A percentile compares a stretch with the other conserved stretches of the same genome.
Evolutionary conservation across 2,888 invertebrate genomes (phyloP).

Genomic region (Apeira syringaria): DNA sequence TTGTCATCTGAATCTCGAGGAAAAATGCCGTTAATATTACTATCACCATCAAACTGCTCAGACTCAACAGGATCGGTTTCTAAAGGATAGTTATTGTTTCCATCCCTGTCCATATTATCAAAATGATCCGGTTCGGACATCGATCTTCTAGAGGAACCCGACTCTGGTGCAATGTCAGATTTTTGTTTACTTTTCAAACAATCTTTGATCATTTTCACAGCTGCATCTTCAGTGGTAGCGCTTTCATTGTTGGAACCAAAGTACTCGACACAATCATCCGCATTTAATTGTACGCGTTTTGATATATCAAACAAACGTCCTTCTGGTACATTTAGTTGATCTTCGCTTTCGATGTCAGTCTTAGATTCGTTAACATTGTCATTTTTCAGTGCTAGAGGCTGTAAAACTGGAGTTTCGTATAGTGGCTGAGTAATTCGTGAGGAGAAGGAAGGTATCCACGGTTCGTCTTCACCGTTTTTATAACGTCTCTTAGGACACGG

Average conservation of each 20-base stretch:
- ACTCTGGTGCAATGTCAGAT: neutral
- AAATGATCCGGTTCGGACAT: conserved; percentile 3
- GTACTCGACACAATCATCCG: conserved; percentile 10
- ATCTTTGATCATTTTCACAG: conserved; percentile 10
- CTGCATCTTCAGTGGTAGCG: neutral
- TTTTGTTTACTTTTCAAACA: conserved; percentile 10
- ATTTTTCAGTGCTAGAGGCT: conserved; percentile 25
- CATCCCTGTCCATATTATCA: neutral
- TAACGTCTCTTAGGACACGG: conserved; percentile 34
- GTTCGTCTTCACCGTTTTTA: conserved; percentile 14
- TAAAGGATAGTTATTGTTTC: neutral
- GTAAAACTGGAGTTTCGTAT: conserved; percentile 12
- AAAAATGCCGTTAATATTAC: neutral
- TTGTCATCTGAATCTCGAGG: neutral
- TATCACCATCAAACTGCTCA: neutral
- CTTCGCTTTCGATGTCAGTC: neutral
- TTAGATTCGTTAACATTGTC: conserved; percentile 5
- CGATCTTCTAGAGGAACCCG: conserved; percentile 6
- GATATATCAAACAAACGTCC: neutral
- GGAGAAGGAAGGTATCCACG: conserved; percentile 20
- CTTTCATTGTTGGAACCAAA: neutral
- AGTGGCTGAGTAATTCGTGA: conserved; percentile 18
- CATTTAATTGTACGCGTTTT: neutral
- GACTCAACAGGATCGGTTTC: neutral
- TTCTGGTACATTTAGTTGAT: neutral